Conservation (phyloP, 2,888 invertebrate genomes). For the Lumbricus terrestris region DNA sequence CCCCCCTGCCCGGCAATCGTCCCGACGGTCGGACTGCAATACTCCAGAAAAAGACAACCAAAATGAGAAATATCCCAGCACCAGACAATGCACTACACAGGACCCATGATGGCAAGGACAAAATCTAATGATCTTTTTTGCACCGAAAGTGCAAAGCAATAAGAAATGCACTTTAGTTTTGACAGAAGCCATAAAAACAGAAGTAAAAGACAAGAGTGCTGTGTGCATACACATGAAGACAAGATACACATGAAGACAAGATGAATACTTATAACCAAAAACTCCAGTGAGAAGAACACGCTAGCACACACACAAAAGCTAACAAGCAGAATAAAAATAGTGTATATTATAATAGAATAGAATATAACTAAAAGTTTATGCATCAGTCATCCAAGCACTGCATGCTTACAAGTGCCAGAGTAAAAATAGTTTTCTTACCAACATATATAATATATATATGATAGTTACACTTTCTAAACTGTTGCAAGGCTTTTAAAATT, state of each 20-base stretch:
- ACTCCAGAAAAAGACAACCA: background rate
- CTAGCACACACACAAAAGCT: background rate
- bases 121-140: conserved; percentile 3
- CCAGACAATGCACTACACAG: background rate
- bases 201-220: background rate
- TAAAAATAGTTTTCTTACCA: too few relatives aligned
- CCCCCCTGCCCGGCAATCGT: background rate
- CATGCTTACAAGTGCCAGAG: too few relatives aligned
- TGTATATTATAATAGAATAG: too few relatives aligned
- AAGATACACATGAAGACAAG: background rate
- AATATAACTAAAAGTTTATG: background rate
- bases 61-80: conserved; percentile 3
- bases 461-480: too few relatives aligned
- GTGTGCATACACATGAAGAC: background rate
- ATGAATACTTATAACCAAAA: background rate
- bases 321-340: background rate
- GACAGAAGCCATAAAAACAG: background rate
- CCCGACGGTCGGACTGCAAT: background rate
- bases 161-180: background rate
- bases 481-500: background rate
- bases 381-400: too few relatives aligned
- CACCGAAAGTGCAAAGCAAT: background rate
- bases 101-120: background rate
- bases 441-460: too few relatives aligned
- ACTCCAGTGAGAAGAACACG: too few relatives aligned